A percentile compares a stretch with the other conserved stretches of the same genome.
These are phyloP conservation scores for Oreohelix idahoensis DNA, from an alignment of 1,140 invertebrate genomes.

Conservation along the genomic window DNA sequence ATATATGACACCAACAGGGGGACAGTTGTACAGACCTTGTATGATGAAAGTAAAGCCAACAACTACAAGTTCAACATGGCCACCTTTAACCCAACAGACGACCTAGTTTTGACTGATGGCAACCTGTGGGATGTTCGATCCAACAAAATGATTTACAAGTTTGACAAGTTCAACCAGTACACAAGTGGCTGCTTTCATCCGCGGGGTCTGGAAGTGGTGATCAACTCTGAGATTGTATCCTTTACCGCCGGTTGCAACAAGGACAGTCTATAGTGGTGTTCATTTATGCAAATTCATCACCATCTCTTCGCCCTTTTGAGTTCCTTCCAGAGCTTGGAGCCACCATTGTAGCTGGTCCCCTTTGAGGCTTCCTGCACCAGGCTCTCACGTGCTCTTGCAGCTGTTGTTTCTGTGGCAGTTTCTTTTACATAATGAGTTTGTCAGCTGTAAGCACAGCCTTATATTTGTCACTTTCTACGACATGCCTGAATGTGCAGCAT, in stretches of 20 bases:
- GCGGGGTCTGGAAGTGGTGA: slow-evolving; percentile 87
- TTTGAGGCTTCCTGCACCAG: too few relatives aligned
- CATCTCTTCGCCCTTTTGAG: too few relatives aligned
- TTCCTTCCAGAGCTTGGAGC: too few relatives aligned
- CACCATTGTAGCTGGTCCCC: too few relatives aligned
- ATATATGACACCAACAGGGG: slow-evolving; percentile 93
- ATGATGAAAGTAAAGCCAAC: slow-evolving; percentile 85
- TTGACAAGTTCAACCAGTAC: slow-evolving; percentile 96
- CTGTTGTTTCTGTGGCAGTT: too few relatives aligned
- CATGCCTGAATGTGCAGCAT: too few relatives aligned
- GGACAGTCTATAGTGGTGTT: background rate
- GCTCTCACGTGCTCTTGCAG: too few relatives aligned
- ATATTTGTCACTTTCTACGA: too few relatives aligned
- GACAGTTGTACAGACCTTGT: slow-evolving; percentile 81
- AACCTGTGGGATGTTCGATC: slow-evolving; percentile 95
- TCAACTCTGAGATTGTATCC: slow-evolving; percentile 77
- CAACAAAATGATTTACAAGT: slow-evolving; percentile 84
- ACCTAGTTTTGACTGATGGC: slow-evolving; percentile 94
- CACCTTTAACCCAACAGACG: slow-evolving; percentile 93
- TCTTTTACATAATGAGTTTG: too few relatives aligned
- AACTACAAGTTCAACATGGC: slow-evolving; percentile 94
- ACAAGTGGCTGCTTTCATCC: slow-evolving; percentile 98
- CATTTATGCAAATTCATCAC: background rate
- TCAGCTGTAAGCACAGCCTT: too few relatives aligned
- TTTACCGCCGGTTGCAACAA: slow-evolving; percentile 42